Conservation (phyloP, 64 coral and sea anemone species). For the Stichodactyla mertensii region DNA sequence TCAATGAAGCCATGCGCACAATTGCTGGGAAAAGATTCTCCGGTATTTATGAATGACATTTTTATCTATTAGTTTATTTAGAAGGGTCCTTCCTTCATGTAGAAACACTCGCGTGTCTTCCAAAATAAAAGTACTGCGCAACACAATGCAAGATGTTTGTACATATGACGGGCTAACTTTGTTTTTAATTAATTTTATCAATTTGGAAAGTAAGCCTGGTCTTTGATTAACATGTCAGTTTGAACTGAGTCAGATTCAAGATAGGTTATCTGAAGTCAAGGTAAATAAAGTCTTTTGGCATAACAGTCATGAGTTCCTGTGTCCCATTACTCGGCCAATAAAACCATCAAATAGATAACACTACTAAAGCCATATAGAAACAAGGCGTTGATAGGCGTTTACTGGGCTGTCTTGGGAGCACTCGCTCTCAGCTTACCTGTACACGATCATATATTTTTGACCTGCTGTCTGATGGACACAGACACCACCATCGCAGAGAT, state of each 20-base stretch:
- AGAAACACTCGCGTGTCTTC: not conserved
- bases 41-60: not conserved
- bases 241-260: not conserved
- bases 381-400: no score
- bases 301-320: not conserved
- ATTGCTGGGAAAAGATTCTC: slow-evolving; percentile 23
- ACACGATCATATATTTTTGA: no score
- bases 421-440: no score
- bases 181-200: not conserved
- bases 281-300: not conserved
- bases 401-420: no score
- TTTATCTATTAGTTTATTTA: not conserved
- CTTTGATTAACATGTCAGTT: no score
- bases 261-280: not conserved
- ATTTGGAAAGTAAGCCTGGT: not conserved
- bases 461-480: no score
- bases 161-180: not conserved
- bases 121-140: not conserved
- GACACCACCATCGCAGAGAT: no score
- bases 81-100: not conserved
- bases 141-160: not conserved
- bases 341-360: no score
- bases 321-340: no score
- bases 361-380: no score
- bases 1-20: slow-evolving; percentile 29